Conservation (phyloP, 1,140 invertebrate species). For the silkworm (Bombyx mori) region DNA sequence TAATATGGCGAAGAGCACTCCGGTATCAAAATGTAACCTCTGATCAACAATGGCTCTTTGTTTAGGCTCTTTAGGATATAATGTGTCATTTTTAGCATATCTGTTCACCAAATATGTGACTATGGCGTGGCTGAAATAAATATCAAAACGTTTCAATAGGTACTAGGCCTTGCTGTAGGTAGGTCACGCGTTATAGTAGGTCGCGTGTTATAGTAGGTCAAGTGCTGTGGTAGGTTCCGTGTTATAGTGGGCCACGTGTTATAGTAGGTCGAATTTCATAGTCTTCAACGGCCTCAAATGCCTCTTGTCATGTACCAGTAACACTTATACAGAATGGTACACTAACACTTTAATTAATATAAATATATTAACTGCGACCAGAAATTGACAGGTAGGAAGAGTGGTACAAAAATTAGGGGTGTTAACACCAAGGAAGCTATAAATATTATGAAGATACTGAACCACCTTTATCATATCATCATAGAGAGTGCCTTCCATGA, state of each 20-base stretch:
- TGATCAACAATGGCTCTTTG: constrained; percentile 71
- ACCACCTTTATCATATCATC: too few relatives aligned
- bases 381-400: too few relatives aligned
- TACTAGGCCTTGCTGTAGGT: neutral
- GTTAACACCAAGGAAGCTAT: too few relatives aligned
- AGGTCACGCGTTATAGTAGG: neutral
- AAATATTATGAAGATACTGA: too few relatives aligned
- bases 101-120: constrained; percentile 69
- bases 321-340: too few relatives aligned
- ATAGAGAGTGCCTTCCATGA: too few relatives aligned
- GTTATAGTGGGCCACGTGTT: neutral
- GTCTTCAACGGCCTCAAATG: too few relatives aligned
- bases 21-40: constrained; percentile 71
- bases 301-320: too few relatives aligned
- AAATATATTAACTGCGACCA: too few relatives aligned
- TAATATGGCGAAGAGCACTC: constrained; percentile 51
- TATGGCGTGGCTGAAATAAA: constrained; percentile 70
- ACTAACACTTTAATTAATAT: too few relatives aligned
- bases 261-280: too few relatives aligned
- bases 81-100: constrained; percentile 66
- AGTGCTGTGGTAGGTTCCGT: neutral
- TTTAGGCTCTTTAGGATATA: constrained; percentile 72
- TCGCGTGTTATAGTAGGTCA: neutral
- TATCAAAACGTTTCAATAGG: constrained; percentile 2
- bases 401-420: too few relatives aligned